Base-by-base conservation (phyloP, 2,113 vertebrate genomes). In the Chunga burmeisteri region DNA sequence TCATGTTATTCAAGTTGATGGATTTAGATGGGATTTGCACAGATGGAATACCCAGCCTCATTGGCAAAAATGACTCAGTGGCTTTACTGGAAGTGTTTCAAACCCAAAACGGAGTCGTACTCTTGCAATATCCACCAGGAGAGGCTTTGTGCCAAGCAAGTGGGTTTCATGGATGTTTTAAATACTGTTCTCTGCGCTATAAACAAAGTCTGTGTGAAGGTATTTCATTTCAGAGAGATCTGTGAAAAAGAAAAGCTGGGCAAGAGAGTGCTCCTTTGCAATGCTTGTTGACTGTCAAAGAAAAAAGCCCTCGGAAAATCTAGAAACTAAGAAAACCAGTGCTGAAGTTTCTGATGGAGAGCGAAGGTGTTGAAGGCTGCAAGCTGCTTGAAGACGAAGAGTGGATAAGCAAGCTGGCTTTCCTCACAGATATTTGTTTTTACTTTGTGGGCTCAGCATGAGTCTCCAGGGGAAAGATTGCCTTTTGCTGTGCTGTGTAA, bases 1-100 rank as follows among this genome's bases (percentile, higher is more conserved):
- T 19, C 61, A 61, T 40, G 63, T 49, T 87, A 72, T 87, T 71
- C 50, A 79, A 55, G 23, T 38, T 85, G 68, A 67, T 67, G 86
- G 65, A 87, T 95, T 65, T 79, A 88, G 87, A 55, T 91, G 77
- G 47, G 80, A 86, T 91, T 92, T 95, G 72, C 81, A 89, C 65
- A 93, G 86, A 82, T 82, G 78, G 70, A 58, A 66, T 63, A 82
- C 36, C 83, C 59, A 30, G 34, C 0, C 0, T 58, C 61, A 77
- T 0, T 91, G 62, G 53, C 36, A 94, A 61, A 92, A 82, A 61
- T 68, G 9, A 58, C 46, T 85, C 40, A 27, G 44, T 38, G 82
- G 44, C 56, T 79, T 81, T 81, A n/a, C 9, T 92, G 50, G 30
- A 82, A 88, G 80, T 73, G 10, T 62, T 84, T 96, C 73, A 71